Base-by-base conservation (phyloP, 1,140 invertebrate genomes). In the Oscheius sp. region DNA sequence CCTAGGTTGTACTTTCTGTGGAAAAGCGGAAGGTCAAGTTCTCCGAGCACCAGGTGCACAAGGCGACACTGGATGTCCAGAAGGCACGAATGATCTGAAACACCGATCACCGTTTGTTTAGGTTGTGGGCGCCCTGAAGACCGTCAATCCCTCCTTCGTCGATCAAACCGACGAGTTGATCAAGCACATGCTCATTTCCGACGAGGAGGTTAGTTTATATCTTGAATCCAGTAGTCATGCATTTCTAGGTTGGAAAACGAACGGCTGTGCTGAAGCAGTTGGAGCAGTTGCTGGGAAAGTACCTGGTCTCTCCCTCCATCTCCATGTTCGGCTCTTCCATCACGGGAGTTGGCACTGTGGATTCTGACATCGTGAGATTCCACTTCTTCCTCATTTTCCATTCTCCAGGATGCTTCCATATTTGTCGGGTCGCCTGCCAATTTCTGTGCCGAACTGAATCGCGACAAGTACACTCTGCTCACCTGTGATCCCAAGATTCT, bases 381-480 rank as follows among this genome's bases (percentile, higher is more conserved):
- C n/a, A n/a, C n/a, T 13, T 28, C 31, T 18, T 7, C 3, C 58
- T 4, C 3, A 4, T 67, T 73, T 69, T 3, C 1, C n/a, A 70
- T n/a, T 68, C 26, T 67, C 32, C 29, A 71, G 32, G 68, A 35
- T 45, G 65, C 68, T 3, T 18, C 26, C 3, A 13, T 72, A 7
- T 65, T 69, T 36, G 32, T 23, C 26, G n/a, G 20, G 13, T n/a
- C 29, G 0, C 20, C 1, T 4, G 3, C n/a, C 18, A 29, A 65
- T 10, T 23, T 26, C 10, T 18, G n/a, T 10, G n/a, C 26, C 15
- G 15, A 64, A 18, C 65, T 66, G 3, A 28, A 20, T 4, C 29
- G 68, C 18, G 65, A 71, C 68, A 71, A 71, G 65, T 31, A n/a
- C n/a, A 71, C 68, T 4, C 38, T 71, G 67, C n/a, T 71, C 31